Conservation (phyloP, 2,888 invertebrate species). For the Tuta absoluta region DNA sequence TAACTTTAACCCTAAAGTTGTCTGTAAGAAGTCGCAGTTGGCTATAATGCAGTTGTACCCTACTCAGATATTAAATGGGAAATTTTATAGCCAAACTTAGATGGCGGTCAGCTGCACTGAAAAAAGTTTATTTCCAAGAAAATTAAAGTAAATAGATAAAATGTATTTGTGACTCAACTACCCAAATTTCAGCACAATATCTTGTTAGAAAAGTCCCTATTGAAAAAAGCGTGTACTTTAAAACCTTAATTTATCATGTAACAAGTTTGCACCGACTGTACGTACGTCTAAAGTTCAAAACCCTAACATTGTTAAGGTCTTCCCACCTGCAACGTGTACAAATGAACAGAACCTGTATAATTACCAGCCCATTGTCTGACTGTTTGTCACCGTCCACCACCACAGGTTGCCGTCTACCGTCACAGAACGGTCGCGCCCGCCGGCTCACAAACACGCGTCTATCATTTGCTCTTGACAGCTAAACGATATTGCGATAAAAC, state of each 20-base stretch:
- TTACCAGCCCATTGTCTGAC: conserved; percentile 74
- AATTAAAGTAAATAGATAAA: too few species aligned
- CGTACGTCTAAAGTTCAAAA: conserved; percentile 20
- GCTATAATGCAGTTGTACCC: too few species aligned
- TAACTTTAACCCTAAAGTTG: too few species aligned
- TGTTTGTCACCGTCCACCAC: conserved; percentile 34
- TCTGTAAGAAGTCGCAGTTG: too few species aligned
- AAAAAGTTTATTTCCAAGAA: too few species aligned
- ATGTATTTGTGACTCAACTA: too few species aligned
- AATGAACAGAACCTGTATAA: conserved; percentile 64
- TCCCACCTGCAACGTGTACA: conserved; percentile 62
- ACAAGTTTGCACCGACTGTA: not conserved
- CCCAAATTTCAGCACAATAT: too few species aligned
- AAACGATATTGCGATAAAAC: conserved; percentile 36
- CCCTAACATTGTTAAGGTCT: conserved; percentile 47
- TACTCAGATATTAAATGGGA: too few species aligned
- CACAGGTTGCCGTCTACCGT: conserved; percentile 43
- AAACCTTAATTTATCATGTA: not conserved
- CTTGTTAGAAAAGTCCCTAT: too few species aligned
- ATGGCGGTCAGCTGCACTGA: too few species aligned
- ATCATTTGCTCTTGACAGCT: conserved; percentile 45
- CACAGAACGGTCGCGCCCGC: conserved; percentile 65
- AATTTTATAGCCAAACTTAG: too few species aligned
- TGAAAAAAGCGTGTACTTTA: too few species aligned
- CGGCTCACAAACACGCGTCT: conserved; percentile 61